Conservation (phyloP, 2,888 invertebrate genomes). For the Lycophotia porphyrea region DNA sequence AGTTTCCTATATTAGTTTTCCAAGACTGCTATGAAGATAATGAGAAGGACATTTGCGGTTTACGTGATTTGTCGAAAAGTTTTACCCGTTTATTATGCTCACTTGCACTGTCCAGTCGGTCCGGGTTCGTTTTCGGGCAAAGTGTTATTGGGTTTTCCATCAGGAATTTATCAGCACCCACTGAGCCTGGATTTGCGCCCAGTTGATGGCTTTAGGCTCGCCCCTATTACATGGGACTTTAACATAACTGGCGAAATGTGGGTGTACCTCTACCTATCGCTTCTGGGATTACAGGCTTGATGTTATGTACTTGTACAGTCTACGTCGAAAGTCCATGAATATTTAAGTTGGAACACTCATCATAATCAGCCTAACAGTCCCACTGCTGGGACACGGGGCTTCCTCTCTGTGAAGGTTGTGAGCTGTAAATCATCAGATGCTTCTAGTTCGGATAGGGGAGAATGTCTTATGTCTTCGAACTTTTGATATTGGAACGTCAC, state of each 20-base stretch:
- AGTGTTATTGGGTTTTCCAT: no score
- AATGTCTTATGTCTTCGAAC: background rate
- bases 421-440: no score
- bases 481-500: background rate
- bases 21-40: conserved; percentile 5
- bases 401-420: background rate
- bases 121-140: no score
- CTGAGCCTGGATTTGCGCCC: no score
- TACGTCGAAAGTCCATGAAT: background rate
- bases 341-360: background rate
- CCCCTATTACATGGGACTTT: no score
- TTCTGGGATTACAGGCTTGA: no score
- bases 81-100: background rate
- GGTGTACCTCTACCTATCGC: no score
- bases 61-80: background rate
- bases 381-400: background rate
- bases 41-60: background rate
- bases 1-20: conserved; percentile 5
- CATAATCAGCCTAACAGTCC: background rate
- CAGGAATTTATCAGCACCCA: no score
- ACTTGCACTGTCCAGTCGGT: no score
- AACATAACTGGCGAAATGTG: no score
- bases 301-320: background rate
- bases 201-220: no score
- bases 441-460: background rate